These are phyloP conservation scores for Centrocercus urophasianus DNA, from an alignment of 2,113 vertebrate species.

Conservation along the genomic window DNA sequence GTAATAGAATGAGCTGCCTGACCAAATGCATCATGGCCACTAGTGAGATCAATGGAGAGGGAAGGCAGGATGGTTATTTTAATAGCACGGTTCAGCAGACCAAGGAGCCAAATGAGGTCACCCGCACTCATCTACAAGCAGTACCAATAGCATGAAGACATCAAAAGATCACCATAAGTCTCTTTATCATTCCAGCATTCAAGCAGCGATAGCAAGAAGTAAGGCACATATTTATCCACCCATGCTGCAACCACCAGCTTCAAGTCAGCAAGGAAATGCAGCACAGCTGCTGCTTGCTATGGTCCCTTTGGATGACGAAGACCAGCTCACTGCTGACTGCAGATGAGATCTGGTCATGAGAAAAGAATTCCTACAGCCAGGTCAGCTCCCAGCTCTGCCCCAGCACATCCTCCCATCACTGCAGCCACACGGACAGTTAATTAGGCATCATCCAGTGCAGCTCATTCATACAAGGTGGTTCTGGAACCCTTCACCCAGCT, in stretches of 20 bases:
- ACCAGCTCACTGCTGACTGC: neutral
- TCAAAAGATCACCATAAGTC: neutral
- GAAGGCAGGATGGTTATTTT: neutral
- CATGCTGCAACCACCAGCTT: neutral
- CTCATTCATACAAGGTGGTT: neutral
- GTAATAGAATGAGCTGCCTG: neutral
- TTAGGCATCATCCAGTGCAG: neutral
- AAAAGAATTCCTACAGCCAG: neutral
- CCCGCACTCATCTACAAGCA: neutral
- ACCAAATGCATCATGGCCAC: neutral
- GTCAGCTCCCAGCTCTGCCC: neutral
- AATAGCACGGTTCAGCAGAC: neutral
- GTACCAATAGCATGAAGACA: accelerated
- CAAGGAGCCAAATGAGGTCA: neutral
- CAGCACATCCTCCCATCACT: neutral
- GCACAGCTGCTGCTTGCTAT: neutral
- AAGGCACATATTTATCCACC: accelerated
- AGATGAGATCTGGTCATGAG: neutral
- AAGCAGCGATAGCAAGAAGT: neutral
- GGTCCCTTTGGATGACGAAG: neutral
- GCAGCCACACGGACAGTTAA: accelerated
- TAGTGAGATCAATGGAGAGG: neutral
- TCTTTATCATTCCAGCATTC: neutral
- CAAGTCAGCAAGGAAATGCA: no score
- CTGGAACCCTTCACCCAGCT: neutral